Base-by-base conservation (phyloP, 2,113 vertebrate genomes). In the Peucedramus taeniatus region DNA sequence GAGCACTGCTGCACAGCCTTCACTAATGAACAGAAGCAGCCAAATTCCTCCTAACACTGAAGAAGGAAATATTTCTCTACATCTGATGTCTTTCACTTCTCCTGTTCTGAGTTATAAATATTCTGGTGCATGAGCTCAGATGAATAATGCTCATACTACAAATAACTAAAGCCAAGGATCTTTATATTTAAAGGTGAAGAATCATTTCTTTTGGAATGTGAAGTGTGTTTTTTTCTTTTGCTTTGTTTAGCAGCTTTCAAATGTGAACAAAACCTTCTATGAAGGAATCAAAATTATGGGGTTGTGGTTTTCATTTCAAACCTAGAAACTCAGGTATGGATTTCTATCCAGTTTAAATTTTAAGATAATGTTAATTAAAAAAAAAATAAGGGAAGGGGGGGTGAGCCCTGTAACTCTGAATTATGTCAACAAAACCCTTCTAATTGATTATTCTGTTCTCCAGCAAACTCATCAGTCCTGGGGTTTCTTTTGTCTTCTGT, bases 51-150 rank as follows among this genome's bases (percentile, higher is more conserved):
- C 44, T 37, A 59, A 87, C 8, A 4, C 45, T 1, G 3, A 86
- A 69, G 85, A 90, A 91, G 71, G 64, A 80, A 77, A 75, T 66
- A 75, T 81, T 88, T 83, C 53, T 81, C 56, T 87, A 23, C 4
- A 26, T 66, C 69, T 42, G 1, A 78, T 54, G 64, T 74, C 95
- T 93, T 96, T 89, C 76, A 84, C 72, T 87, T 92, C 79, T 95
- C 77, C 60, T 83, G 80, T 66, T 89, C 60, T 92, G 57, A 80
- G 66, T 92, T 93, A 94, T 86, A 90, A 93, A 90, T 89, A 95
- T 66, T 84, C 89, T 70, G 83, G 69, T 71, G 80, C 65, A 49
- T 66, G 77, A 93, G 81, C 72, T 94, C 60, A 89, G 85, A 87
- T 76, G 82, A 86, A 90, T 91, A 89, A 77, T 89, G 81, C 56